Evolutionary conservation across 2,888 invertebrate genomes (phyloP).

Genomic region (Papilio gigon): DNA sequence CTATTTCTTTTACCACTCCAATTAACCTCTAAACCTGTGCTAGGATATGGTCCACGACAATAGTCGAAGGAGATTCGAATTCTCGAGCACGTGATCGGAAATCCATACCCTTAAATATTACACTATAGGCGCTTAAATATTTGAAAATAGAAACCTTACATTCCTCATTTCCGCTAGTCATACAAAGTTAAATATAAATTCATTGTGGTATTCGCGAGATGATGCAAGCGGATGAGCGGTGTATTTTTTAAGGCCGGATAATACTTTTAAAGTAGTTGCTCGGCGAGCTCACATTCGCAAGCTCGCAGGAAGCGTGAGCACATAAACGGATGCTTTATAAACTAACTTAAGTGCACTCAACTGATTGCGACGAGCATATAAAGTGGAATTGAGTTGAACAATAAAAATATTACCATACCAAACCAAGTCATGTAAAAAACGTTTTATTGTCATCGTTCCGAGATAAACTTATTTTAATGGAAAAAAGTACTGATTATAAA

Average conservation of each 20-base stretch:
- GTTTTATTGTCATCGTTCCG: not conserved
- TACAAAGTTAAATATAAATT: not conserved
- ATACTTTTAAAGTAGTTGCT: conserved; percentile 20
- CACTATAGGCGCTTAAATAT: no score
- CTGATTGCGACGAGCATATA: conserved; percentile 32
- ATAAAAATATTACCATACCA: conserved; percentile 18
- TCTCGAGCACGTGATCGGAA: no score
- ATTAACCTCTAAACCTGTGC: no score
- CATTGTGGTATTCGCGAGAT: not conserved
- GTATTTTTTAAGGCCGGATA: conserved; percentile 10
- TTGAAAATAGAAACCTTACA: no score
- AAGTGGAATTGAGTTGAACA: not conserved
- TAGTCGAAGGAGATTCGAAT: no score
- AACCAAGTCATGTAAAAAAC: not conserved
- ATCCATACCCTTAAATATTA: no score
- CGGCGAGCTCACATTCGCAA: conserved; percentile 21
- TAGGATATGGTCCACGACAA: no score
- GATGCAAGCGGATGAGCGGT: not conserved
- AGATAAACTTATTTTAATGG: not conserved
- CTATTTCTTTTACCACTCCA: no score
- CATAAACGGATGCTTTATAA: conserved; percentile 31
- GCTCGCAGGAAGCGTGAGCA: conserved; percentile 10
- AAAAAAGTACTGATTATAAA: no score
- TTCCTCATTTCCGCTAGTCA: not conserved
- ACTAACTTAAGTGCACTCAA: conserved; percentile 36